Percentiles rank a stretch among this genome's conserved stretches.
Conservation (phyloP, 2,888 invertebrate genomes). For the Trachelus tabidus region DNA sequence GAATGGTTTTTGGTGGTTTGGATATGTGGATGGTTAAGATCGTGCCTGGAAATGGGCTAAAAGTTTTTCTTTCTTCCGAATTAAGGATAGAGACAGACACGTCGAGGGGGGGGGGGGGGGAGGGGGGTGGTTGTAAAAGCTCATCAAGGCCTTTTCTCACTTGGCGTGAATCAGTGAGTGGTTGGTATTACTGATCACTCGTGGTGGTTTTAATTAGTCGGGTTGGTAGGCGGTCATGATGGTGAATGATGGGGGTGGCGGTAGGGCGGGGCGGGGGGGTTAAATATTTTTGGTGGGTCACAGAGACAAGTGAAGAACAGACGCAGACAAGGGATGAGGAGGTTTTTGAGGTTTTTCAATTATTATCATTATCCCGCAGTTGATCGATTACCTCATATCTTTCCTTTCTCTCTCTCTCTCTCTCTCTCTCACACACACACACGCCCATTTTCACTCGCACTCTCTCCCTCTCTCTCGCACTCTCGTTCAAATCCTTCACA, state of each 20-base stretch:
- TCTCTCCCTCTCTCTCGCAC: conserved; percentile 24
- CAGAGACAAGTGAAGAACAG: conserved; percentile 60
- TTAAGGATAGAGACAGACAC: neutral
- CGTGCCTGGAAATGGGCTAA: too few relatives aligned
- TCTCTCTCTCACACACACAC: conserved; percentile 13
- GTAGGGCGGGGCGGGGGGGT: neutral
- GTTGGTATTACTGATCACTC: neutral
- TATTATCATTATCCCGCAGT: neutral
- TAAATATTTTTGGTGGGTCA: conserved; percentile 38
- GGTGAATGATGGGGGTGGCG: neutral
- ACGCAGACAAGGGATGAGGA: conserved; percentile 65
- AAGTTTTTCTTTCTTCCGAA: too few relatives aligned
- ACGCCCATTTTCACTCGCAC: conserved; percentile 11
- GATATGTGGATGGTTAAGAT: too few relatives aligned
- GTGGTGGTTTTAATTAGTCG: neutral
- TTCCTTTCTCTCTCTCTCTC: conserved; percentile 24
- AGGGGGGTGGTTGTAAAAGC: neutral
- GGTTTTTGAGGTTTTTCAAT: conserved; percentile 5
- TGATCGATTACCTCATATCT: conserved; percentile 33
- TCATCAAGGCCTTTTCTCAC: neutral
- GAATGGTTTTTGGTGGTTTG: too few relatives aligned
- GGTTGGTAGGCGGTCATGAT: conserved; percentile 15
- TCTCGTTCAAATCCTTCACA: neutral
- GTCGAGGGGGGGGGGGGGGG: neutral
- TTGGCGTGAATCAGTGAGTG: neutral